Evolutionary conservation across 2,797 vertebrate genomes (phyloP).

Genomic region (Neosilurus mollespiculum): DNA sequence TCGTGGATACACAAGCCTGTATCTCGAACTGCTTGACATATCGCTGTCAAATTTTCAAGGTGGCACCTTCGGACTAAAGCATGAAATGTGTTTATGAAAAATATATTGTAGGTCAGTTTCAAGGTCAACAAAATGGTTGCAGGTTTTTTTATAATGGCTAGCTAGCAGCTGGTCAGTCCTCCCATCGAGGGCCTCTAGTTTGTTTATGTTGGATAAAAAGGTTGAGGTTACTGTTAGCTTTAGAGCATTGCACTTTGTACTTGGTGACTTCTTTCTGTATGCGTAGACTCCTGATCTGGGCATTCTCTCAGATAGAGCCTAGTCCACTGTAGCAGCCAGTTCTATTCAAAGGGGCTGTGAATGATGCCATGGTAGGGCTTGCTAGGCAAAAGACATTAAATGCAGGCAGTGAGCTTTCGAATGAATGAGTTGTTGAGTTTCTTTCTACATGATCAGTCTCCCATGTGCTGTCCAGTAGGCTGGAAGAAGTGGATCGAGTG

Average conservation of each 20-base stretch:
- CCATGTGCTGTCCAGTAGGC: conserved; percentile 47
- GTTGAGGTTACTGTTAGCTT: not conserved
- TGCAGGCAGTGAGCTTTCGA: conserved; percentile 6
- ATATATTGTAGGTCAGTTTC: too few relatives aligned
- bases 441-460: conserved; percentile 37
- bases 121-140: too few relatives aligned
- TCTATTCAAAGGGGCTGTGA: conserved; percentile 18
- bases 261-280: not conserved
- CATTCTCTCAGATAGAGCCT: not conserved
- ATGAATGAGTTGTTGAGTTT: conserved; percentile 24
- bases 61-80: too few relatives aligned
- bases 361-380: conserved; percentile 14
- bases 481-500: conserved; percentile 58
- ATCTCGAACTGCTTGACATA: too few relatives aligned
- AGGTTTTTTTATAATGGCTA: too few relatives aligned
- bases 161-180: too few relatives aligned
- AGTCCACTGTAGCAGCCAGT: not conserved
- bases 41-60: too few relatives aligned
- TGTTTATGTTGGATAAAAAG: too few relatives aligned
- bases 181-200: too few relatives aligned
- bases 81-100: too few relatives aligned
- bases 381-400: conserved; percentile 7
- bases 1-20: too few relatives aligned
- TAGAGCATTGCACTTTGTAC: not conserved
- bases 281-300: not conserved